A percentile compares a stretch with the other conserved stretches of the same genome.
phyloP scores from a whole-genome alignment of 2,797 vertebrate genomes.

The Anguilla obscura region DNA sequence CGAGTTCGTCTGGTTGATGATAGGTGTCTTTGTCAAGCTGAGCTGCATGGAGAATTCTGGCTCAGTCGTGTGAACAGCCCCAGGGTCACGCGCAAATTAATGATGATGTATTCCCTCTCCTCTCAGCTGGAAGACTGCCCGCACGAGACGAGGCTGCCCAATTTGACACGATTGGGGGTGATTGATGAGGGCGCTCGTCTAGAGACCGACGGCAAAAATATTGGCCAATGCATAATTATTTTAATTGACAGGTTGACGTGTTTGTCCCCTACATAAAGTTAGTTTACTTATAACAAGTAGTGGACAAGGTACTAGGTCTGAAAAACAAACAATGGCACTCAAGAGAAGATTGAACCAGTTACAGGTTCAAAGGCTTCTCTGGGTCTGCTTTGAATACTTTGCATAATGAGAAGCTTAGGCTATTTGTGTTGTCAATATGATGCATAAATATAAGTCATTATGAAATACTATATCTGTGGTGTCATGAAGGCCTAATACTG shows the following conservation, averaged over 20 bases:
- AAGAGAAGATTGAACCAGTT: not conserved
- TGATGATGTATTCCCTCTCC: slow-evolving; percentile 84
- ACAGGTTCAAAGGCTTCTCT: not conserved
- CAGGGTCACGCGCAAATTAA: slow-evolving; percentile 86
- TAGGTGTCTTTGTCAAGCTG: slow-evolving; percentile 65
- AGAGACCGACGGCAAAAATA: slow-evolving; percentile 77
- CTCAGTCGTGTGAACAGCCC: slow-evolving; percentile 80
- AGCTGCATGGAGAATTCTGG: slow-evolving; percentile 77
- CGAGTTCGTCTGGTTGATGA: slow-evolving; percentile 18
- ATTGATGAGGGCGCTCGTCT: slow-evolving; percentile 92
- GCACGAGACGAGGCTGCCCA: slow-evolving; percentile 77
- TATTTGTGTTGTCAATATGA: not conserved
- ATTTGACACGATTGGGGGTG: slow-evolving; percentile 92
- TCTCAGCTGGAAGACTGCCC: slow-evolving; percentile 82
- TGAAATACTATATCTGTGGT: not conserved
- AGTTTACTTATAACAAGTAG: slow-evolving; percentile 53
- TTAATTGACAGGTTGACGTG: slow-evolving; percentile 78
- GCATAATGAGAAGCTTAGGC: not conserved
- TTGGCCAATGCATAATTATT: slow-evolving; percentile 79
- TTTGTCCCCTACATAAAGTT: slow-evolving; percentile 62
- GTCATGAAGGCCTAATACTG: not conserved
- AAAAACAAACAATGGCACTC: slow-evolving; percentile 40
- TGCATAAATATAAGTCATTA: not conserved
- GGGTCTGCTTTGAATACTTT: not conserved
- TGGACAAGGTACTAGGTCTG: slow-evolving; percentile 51